These are phyloP conservation scores for Apistogramma diplotaenia DNA, from an alignment of 2,113 vertebrate genomes.

Conservation along the genomic window DNA sequence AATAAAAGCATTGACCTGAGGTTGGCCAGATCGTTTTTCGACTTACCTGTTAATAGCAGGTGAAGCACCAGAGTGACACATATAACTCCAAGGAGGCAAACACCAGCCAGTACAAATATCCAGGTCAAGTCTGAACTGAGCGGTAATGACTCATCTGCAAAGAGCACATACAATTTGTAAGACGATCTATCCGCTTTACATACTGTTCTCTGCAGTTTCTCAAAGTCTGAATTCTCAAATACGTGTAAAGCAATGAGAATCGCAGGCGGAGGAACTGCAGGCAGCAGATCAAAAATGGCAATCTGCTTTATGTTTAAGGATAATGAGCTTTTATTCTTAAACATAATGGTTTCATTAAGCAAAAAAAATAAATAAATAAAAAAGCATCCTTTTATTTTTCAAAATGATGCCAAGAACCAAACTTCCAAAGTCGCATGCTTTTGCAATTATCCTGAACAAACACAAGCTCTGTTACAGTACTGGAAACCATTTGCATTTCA, in stretches of 20 bases:
- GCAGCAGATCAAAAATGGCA: neutral
- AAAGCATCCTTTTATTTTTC: neutral
- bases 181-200: neutral
- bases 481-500: neutral
- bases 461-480: neutral
- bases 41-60: slow-evolving; percentile 57
- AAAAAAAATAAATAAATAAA: too few species aligned
- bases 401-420: neutral
- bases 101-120: neutral
- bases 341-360: neutral
- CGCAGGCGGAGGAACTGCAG: neutral
- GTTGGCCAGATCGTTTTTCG: neutral
- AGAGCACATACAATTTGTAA: neutral
- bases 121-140: slow-evolving; percentile 17
- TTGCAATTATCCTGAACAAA: neutral
- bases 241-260: neutral
- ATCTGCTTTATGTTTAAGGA: neutral
- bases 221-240: neutral
- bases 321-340: neutral
- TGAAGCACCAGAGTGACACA: slow-evolving; percentile 39
- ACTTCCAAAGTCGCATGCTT: neutral
- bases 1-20: neutral
- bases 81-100: slow-evolving; percentile 39
- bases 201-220: neutral
- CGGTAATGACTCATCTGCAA: neutral